Evolutionary conservation across 2,797 vertebrate species (phyloP).

Genomic region (Phyllotis vaccarum): DNA sequence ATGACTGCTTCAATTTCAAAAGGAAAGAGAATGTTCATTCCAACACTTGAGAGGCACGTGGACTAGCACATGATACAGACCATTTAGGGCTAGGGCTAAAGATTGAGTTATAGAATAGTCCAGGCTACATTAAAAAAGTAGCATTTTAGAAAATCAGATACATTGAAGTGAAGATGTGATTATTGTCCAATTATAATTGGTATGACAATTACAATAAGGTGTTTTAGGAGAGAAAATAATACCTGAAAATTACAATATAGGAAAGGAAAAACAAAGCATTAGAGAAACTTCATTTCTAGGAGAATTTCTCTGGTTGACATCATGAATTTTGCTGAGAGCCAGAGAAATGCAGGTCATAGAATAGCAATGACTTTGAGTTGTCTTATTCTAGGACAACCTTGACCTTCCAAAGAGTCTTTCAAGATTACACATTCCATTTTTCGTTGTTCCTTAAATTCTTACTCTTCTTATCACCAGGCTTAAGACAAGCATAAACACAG

Average conservation of each 20-base stretch:
- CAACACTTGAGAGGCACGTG: background rate
- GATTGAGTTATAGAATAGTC: background rate
- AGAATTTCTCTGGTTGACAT: constrained; percentile 43
- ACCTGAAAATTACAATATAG: constrained; percentile 50
- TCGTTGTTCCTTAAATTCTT: background rate
- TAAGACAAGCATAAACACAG: constrained; percentile 24
- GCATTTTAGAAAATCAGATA: constrained; percentile 38
- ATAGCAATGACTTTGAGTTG: background rate
- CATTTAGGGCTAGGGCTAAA: background rate
- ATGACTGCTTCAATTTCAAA: constrained; percentile 45
- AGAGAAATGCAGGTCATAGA: background rate
- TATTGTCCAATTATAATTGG: constrained; percentile 32
- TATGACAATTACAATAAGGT: constrained; percentile 32
- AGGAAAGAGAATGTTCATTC: constrained; percentile 1
- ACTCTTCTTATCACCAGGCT: background rate
- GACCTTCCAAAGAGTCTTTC: constrained; percentile 19
- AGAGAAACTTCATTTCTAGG: constrained; percentile 52
- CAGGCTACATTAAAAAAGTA: background rate
- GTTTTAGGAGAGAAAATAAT: constrained; percentile 47
- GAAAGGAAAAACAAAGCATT: constrained; percentile 20
- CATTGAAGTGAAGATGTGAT: constrained; percentile 24
- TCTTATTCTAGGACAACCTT: background rate
- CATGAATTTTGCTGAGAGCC: background rate
- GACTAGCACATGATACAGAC: background rate
- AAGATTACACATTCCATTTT: constrained; percentile 2